Conservation (phyloP, 1,140 invertebrate species). For the Arion vulgaris region DNA sequence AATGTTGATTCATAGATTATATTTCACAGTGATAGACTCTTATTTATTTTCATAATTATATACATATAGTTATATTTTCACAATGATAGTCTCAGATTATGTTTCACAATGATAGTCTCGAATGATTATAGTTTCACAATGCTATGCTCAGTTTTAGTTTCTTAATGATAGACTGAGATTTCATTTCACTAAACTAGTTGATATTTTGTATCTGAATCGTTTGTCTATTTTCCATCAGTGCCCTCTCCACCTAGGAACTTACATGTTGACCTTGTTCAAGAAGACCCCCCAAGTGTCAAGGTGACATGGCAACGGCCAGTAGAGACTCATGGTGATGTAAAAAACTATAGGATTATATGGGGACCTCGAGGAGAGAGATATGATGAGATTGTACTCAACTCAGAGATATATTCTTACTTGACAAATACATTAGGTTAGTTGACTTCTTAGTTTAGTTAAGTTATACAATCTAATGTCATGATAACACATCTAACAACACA, state of each 20-base stretch:
- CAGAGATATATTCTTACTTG: conserved; percentile 75
- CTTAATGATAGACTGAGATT: too few relatives aligned
- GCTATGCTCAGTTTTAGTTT: too few relatives aligned
- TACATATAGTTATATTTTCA: too few relatives aligned
- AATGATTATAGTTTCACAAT: too few relatives aligned
- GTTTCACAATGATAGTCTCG: too few relatives aligned
- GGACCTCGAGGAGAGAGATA: conserved; percentile 81
- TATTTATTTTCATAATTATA: too few relatives aligned
- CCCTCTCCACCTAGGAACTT: conserved; percentile 66
- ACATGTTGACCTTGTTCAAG: conserved; percentile 71
- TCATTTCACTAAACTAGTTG: too few relatives aligned
- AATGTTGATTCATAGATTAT: too few relatives aligned
- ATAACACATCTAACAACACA: too few relatives aligned
- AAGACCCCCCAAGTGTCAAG: conserved; percentile 89
- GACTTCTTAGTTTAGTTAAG: background rate
- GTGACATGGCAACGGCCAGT: conserved; percentile 91
- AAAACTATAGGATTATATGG: conserved; percentile 89
- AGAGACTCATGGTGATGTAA: conserved; percentile 88
- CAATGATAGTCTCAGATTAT: too few relatives aligned
- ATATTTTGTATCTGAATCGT: too few relatives aligned
- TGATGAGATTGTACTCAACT: conserved; percentile 80
- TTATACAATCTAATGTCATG: background rate
- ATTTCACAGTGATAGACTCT: too few relatives aligned
- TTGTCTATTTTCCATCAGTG: conserved; percentile 74
- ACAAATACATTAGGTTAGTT: conserved; percentile 76